phyloP scores from a whole-genome alignment of 2,888 invertebrate genomes.

The Sympetrum striolatum region DNA sequence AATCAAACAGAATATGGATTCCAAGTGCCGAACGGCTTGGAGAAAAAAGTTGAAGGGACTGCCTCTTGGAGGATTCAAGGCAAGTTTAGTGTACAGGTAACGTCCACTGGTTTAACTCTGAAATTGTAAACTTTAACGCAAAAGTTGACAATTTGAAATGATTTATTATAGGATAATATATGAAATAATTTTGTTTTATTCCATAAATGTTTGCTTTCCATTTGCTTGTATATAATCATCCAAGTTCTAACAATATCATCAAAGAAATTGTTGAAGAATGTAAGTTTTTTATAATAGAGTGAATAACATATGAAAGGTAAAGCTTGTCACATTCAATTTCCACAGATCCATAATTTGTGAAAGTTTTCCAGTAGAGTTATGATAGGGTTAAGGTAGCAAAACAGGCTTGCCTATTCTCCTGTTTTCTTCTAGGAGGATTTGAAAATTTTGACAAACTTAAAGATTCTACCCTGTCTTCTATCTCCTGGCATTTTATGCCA shows the following conservation, averaged over 20 bases:
- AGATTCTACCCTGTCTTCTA: no score
- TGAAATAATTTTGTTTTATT: background rate
- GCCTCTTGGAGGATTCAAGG: conserved; percentile 47
- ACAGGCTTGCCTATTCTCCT: background rate
- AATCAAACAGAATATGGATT: conserved; percentile 64
- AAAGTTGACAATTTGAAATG: background rate
- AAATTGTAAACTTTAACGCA: background rate
- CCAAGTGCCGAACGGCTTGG: conserved; percentile 63
- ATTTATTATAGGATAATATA: background rate
- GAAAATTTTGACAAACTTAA: no score
- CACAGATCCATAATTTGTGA: no score
- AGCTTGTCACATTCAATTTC: background rate
- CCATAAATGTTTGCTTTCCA: background rate
- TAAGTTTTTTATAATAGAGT: no score
- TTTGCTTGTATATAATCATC: no score
- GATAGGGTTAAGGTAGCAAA: background rate
- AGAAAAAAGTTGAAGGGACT: conserved; percentile 51
- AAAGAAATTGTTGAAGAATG: no score
- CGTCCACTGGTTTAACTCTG: background rate
- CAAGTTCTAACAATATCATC: no score
- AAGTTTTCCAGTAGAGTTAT: no score
- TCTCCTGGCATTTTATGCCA: no score
- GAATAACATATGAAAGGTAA: background rate
- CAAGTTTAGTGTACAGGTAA: background rate
- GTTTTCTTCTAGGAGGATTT: background rate